Conservation (phyloP, 1,140 invertebrate genomes). For the Orchesella cincta region DNA sequence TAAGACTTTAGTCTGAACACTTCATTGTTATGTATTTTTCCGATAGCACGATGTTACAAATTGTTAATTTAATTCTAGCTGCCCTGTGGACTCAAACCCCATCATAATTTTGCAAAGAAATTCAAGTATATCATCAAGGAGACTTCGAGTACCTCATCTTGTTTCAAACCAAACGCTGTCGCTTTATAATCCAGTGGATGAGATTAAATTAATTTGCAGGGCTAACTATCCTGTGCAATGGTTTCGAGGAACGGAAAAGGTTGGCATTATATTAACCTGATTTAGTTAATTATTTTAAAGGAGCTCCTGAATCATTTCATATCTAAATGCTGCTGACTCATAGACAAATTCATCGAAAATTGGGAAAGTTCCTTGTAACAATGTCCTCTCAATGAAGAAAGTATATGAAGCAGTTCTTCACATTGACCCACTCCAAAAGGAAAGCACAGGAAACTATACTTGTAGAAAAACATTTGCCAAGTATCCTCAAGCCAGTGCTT, state of each 20-base stretch:
- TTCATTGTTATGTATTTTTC: neutral
- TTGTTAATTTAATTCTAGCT: conserved; percentile 22
- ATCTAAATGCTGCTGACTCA: neutral
- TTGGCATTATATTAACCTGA: too few species aligned
- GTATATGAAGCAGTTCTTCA: conserved; percentile 38
- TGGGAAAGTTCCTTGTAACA: conserved; percentile 36
- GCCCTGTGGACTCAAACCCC: conserved; percentile 23
- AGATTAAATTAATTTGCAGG: conserved; percentile 35
- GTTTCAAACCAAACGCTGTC: conserved; percentile 21
- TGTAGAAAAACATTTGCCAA: conserved; percentile 35
- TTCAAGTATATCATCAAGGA: conserved; percentile 24
- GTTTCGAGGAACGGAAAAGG: conserved; percentile 21
- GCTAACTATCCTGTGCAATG: conserved; percentile 40
- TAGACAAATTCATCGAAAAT: conserved; percentile 38
- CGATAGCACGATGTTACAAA: neutral
- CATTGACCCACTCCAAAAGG: conserved; percentile 30
- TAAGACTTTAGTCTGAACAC: neutral
- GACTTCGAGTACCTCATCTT: conserved; percentile 11
- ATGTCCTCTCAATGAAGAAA: conserved; percentile 26
- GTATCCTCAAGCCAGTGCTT: conserved; percentile 27
- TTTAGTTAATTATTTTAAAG: neutral
- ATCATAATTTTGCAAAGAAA: conserved; percentile 16
- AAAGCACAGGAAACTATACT: conserved; percentile 39
- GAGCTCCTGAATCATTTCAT: too few species aligned
- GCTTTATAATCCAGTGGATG: conserved; percentile 35